Conservation (phyloP, 2,797 vertebrate genomes). For the Oreonectes daqikongensis region DNA sequence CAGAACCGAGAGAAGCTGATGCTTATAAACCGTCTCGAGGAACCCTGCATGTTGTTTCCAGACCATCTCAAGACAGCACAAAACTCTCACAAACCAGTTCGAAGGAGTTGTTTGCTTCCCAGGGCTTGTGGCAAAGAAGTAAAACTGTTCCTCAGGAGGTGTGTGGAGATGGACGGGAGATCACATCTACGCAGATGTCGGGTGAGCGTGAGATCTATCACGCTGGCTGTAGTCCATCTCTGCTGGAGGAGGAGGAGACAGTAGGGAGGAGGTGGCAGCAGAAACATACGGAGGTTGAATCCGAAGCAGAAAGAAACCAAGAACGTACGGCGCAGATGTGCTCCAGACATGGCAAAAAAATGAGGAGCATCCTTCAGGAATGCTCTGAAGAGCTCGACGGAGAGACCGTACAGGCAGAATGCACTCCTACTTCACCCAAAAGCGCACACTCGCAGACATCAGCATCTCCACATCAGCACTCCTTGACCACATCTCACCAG, state of each 20-base stretch:
- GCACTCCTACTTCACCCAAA: conserved; percentile 31
- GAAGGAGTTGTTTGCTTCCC: background rate
- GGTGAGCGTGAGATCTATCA: background rate
- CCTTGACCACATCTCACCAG: conserved; percentile 25
- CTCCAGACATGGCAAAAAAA: conserved; percentile 74
- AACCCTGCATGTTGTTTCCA: conserved; percentile 14
- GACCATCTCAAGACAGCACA: conserved; percentile 16
- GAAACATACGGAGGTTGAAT: background rate
- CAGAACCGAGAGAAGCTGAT: conserved; percentile 9
- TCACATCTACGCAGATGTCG: background rate
- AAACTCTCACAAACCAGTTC: conserved; percentile 30
- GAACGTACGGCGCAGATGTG: conserved; percentile 67
- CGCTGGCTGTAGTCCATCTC: background rate
- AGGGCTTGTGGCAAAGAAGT: conserved; percentile 29
- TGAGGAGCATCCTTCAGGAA: conserved; percentile 71
- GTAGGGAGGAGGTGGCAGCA: background rate
- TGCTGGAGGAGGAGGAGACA: background rate
- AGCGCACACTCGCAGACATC: conserved; percentile 10
- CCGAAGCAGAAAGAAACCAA: conserved; percentile 2
- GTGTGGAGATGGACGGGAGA: background rate
- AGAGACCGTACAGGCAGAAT: conserved; percentile 40
- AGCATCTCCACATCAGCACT: conserved; percentile 30
- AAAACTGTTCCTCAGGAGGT: conserved; percentile 13
- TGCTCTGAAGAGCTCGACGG: conserved; percentile 66
- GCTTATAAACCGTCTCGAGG: background rate